Evolutionary conservation across 1,140 invertebrate genomes (phyloP), one percentile per base, ranked within the genome.

Genomic region (Lordiphosa clarofinis): DNA sequence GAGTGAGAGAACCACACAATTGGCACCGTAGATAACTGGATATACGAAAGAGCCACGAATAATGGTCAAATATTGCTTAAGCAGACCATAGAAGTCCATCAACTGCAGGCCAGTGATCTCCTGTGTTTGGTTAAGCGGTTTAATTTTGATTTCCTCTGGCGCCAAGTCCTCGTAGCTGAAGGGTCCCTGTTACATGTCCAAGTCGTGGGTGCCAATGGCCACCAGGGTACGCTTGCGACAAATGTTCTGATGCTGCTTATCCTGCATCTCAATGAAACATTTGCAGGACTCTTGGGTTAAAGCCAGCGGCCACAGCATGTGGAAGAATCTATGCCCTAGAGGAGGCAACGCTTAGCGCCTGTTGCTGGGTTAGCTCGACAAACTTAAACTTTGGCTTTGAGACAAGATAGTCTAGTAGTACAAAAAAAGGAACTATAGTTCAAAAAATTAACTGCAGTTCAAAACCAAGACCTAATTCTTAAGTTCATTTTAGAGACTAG

Each of bases 171-270:
- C 95, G 90, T 98, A 99, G 9, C 91, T 91, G 89, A 99, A 99
- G 12, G 98, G 98, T 0, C 96, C 97, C 74, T 94, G 86, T 44
- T 99, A 91, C 1, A 96, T 99, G 89, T 99, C 98, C 65, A 99
- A 91, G 91, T 99, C 98, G 90, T 99, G 99, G 11, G 98, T 99
- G 39, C 99, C 99, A 68, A 99, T 99, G 0, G 99, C 96, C 11
- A 99, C 98, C 36, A 99, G 89, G 7, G 93, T 94, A 48, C 99
- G 92, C 89, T 95, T 96, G 36, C 97, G 92, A 87, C 97, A 97
- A 72, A 99, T 94, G 90, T 99, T 99, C 87, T 99, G 98, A 92
- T 99, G 99, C 28, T 99, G 90, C 90, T 99, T 99, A 74, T 99
- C 99, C 90, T 99, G 98, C 13, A 99, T 91, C 90, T 99, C 95